Base-by-base conservation (phyloP, 2,113 vertebrate species). In the Echinops telfairi region DNA sequence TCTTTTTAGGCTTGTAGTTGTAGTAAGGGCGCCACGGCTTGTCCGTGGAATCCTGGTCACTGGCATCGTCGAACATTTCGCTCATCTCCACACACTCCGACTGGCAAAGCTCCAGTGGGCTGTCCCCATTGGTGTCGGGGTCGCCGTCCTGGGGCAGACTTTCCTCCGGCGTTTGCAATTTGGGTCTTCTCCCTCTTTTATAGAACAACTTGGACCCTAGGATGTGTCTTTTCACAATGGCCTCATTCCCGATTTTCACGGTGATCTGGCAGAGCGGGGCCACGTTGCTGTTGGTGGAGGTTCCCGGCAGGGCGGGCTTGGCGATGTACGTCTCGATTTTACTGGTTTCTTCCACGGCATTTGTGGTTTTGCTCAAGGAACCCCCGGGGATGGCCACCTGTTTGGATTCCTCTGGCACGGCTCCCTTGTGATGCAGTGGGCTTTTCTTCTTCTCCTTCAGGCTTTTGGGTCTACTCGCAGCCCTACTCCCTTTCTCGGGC, bases 11-110 rank as follows among this genome's bases (percentile, higher is more conserved):
- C 97, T 99, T 99, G 97, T 99, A 99, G 81, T 99, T 99, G 89
- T 99, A 99, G 95, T 99, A 99, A 11, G 99, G 99, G 89, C 99
- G 99, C 99, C 99, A 99, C 0, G 99, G 98, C 95, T 99, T 98
- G 96, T 99, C 99, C 0, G 97, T 99, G 76, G 98, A 98, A 94
- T 99, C 99, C 82, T 99, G 99, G 93, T 99, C 99, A 33, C 99
- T 99, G 1, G 98, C 96, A 0, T 99, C 99, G 58, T 99, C 99
- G 1, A 97, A 98, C 78, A 98, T 97, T 95, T 99, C 99, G 4
- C 97, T 96, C 95, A 98, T 96, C 76, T 98, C 98, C 86, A 98
- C 57, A 27, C 97, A 97, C 89, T 99, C 99, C 7, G 98, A 96
- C 79, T 97, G 98, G 12, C 98, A 98, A 1, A 98, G 97, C 77